Conservation (phyloP, 1,140 invertebrate species). For the Littorina saxatilis region DNA sequence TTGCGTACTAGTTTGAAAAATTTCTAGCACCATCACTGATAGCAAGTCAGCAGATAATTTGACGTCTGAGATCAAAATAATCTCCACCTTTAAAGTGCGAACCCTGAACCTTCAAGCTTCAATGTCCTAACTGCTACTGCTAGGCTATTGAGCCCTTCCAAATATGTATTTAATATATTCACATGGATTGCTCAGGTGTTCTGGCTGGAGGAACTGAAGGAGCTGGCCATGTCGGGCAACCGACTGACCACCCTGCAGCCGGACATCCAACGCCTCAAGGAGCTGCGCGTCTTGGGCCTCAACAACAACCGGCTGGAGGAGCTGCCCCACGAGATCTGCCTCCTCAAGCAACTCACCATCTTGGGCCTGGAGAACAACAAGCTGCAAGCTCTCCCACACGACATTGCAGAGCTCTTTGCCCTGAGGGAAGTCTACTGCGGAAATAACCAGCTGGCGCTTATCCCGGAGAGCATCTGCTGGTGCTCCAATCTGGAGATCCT, state of each 20-base stretch:
- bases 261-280: conserved; percentile 62
- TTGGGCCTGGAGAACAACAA: conserved; percentile 68
- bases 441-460: conserved; percentile 60
- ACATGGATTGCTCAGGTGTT: conserved; percentile 59
- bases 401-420: conserved; percentile 66
- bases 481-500: conserved; percentile 68
- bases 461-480: conserved; percentile 70
- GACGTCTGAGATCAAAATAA: too few species aligned
- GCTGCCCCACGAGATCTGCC: conserved; percentile 66
- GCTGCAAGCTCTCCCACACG: conserved; percentile 57
- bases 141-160: too few species aligned
- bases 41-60: too few species aligned
- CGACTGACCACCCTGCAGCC: conserved; percentile 60
- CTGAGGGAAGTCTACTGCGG: conserved; percentile 70
- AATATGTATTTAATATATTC: too few species aligned
- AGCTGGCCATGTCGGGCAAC: conserved; percentile 69
- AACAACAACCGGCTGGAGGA: conserved; percentile 66
- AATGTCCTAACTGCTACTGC: too few species aligned
- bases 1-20: too few species aligned
- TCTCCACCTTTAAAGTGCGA: too few species aligned
- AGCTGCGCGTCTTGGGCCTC: conserved; percentile 66
- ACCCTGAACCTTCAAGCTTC: too few species aligned
- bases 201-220: conserved; percentile 63
- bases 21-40: too few species aligned
- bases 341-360: conserved; percentile 59